Percentiles rank a stretch among this genome's conserved stretches.
phyloP scores from a whole-genome alignment of 2,113 vertebrate species.

The Chaenogobius annularis region DNA sequence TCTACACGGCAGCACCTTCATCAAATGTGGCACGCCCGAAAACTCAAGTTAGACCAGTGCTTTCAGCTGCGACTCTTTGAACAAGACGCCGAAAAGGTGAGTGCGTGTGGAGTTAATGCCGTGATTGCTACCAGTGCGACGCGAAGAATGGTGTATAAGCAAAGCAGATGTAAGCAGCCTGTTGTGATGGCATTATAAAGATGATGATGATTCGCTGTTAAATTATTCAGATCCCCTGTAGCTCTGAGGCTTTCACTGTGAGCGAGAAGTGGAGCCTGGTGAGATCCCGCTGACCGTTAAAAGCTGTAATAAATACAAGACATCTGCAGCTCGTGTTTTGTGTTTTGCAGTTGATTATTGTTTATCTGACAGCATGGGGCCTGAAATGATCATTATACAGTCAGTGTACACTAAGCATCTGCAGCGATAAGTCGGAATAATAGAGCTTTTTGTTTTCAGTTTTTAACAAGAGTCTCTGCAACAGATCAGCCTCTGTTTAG shows the following conservation, averaged over 20 bases:
- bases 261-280: conserved; percentile 1
- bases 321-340: conserved; percentile 4
- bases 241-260: neutral
- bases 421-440: neutral
- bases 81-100: conserved; percentile 97
- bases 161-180: neutral
- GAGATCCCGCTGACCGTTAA: conserved; percentile 5
- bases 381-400: neutral
- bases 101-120: conserved; percentile 13
- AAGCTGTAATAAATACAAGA: conserved; percentile 3
- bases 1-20: conserved; percentile 96
- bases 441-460: neutral
- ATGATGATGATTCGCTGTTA: neutral
- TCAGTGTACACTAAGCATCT: neutral
- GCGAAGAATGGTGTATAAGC: neutral
- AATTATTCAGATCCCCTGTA: conserved; percentile 9
- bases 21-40: conserved; percentile 97
- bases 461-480: neutral
- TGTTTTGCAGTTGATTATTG: neutral
- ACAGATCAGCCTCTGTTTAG: neutral
- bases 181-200: conserved; percentile 6
- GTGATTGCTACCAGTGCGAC: neutral
- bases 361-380: neutral
- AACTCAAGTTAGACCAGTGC: conserved; percentile 97
- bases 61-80: conserved; percentile 97